Conservation (phyloP, 1,140 invertebrate genomes). For the Gryllus bimaculatus region DNA sequence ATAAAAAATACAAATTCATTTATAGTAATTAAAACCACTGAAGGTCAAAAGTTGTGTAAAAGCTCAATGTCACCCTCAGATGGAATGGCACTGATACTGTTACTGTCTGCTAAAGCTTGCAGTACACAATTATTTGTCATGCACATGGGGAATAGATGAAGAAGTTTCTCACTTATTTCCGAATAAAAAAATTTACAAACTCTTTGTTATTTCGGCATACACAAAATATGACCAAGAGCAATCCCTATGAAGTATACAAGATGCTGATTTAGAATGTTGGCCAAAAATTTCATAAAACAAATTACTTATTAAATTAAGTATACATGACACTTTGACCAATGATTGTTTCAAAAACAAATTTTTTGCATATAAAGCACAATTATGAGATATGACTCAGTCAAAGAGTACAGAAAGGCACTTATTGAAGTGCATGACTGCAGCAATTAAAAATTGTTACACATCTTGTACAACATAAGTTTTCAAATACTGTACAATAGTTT, state of each 20-base stretch:
- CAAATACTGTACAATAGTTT: slow-evolving; percentile 13
- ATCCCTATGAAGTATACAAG: background rate
- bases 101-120: background rate
- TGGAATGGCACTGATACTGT: slow-evolving; percentile 3
- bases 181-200: background rate
- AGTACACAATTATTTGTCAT: background rate
- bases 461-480: slow-evolving; percentile 11
- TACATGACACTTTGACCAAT: slow-evolving; percentile 16
- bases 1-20: slow-evolving; percentile 12
- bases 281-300: background rate
- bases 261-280: slow-evolving; percentile 3
- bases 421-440: slow-evolving; percentile 20
- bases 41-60: slow-evolving; percentile 6
- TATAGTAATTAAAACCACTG: background rate
- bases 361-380: slow-evolving; percentile 21
- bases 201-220: background rate
- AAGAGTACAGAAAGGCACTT: slow-evolving; percentile 22
- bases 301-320: background rate
- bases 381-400: slow-evolving; percentile 22
- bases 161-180: background rate
- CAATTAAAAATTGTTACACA: slow-evolving; percentile 10
- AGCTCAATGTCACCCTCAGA: slow-evolving; percentile 12
- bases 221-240: background rate
- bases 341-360: slow-evolving; percentile 14
- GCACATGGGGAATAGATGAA: background rate